A percentile compares a stretch with the other conserved stretches of the same genome.
These are phyloP conservation scores for Myoxocephalus aenaeus DNA, from an alignment of 2,797 vertebrate genomes.

Conservation along the genomic window DNA sequence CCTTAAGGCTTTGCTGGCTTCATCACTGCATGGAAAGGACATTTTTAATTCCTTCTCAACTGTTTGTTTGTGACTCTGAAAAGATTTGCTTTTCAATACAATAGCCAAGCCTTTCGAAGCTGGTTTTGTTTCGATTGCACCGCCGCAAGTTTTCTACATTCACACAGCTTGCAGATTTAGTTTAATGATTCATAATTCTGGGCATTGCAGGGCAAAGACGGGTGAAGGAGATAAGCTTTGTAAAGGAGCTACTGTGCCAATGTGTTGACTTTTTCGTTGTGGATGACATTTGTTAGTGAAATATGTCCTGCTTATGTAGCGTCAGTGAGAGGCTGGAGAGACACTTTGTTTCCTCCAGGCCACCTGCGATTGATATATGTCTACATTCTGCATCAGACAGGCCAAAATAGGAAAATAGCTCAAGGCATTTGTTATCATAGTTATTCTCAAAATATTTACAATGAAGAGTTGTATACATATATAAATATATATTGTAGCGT, in stretches of 20 bases:
- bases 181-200: conserved; percentile 23
- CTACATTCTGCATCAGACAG: conserved; percentile 9
- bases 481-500: too few species aligned
- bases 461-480: neutral
- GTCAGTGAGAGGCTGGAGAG: conserved; percentile 8
- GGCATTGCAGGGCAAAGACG: neutral
- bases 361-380: conserved; percentile 9
- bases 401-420: neutral
- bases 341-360: conserved; percentile 16
- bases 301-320: conserved; percentile 29
- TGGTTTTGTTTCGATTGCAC: conserved; percentile 1
- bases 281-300: conserved; percentile 31
- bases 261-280: conserved; percentile 14
- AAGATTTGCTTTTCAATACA: conserved; percentile 32
- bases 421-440: neutral
- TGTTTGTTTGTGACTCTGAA: conserved; percentile 29
- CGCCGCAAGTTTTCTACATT: conserved; percentile 5
- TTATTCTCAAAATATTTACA: conserved; percentile 1
- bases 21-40: conserved; percentile 24
- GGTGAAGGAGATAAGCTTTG: conserved; percentile 12
- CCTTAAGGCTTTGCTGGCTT: conserved; percentile 10
- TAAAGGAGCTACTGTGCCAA: neutral
- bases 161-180: neutral
- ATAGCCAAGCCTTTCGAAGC: neutral
- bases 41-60: conserved; percentile 20